Percentiles rank a stretch among this genome's conserved stretches.
Evolutionary conservation across 2,888 invertebrate genomes (phyloP).

Genomic region (Hymenopus coronatus): DNA sequence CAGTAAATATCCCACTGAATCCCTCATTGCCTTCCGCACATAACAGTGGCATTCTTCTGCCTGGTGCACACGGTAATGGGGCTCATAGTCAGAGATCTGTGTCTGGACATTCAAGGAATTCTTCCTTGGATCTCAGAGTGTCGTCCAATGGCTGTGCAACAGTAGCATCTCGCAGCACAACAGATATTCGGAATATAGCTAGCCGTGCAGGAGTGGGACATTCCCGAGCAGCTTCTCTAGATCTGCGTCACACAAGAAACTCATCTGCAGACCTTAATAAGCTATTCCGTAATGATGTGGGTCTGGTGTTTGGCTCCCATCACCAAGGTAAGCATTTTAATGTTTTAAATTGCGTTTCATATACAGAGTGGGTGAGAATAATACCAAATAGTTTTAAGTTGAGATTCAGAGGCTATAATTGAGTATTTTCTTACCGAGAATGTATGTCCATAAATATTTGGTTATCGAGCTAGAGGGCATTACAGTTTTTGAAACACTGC

Average conservation of each 20-base stretch:
- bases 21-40: constrained; percentile 12
- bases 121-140: constrained; percentile 73
- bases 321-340: constrained; percentile 47
- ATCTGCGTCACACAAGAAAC: constrained; percentile 68
- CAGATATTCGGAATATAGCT: constrained; percentile 47
- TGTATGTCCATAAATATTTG: no score
- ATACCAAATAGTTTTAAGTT: no score
- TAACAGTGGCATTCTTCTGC: background rate
- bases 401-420: no score
- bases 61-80: constrained; percentile 32
- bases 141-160: constrained; percentile 41
- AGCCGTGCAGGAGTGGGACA: constrained; percentile 55
- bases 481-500: no score
- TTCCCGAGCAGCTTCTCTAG: constrained; percentile 81
- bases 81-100: constrained; percentile 33
- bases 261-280: constrained; percentile 74
- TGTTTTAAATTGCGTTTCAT: background rate
- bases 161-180: constrained; percentile 46
- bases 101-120: constrained; percentile 70
- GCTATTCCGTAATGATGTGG: constrained; percentile 66
- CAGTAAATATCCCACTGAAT: background rate
- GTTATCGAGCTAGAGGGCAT: no score
- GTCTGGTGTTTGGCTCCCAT: constrained; percentile 60
- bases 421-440: no score
- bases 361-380: no score